phyloP scores from a whole-genome alignment of 2,888 invertebrate genomes.

The Anoncus sp. region DNA sequence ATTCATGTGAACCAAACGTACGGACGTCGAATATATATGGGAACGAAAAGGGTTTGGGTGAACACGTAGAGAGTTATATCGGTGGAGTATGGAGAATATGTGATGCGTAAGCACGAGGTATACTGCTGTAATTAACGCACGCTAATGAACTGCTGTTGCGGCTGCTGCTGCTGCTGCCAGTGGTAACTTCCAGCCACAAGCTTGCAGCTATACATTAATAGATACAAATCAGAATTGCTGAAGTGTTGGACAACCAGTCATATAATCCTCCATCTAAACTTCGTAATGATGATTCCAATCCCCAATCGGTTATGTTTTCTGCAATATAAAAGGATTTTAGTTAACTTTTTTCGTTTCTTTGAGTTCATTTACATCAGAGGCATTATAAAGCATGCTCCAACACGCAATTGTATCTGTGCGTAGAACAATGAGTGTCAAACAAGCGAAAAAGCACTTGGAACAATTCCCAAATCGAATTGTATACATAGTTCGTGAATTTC shows the following conservation, averaged over 20 bases:
- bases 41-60: conserved; percentile 64
- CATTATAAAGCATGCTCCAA: neutral
- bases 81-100: conserved; percentile 53
- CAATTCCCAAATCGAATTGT: too few species aligned
- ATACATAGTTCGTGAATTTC: too few species aligned
- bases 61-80: conserved; percentile 48
- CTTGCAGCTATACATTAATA: conserved; percentile 76
- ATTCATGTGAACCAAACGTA: conserved; percentile 50
- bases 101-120: conserved; percentile 62
- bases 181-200: conserved; percentile 23
- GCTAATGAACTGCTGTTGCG: conserved; percentile 79
- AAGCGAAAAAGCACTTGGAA: neutral
- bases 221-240: conserved; percentile 77
- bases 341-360: neutral
- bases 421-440: neutral
- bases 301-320: neutral
- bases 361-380: neutral
- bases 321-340: neutral
- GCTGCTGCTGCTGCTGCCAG: conserved; percentile 18
- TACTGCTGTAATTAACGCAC: conserved; percentile 79
- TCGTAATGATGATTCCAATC: conserved; percentile 3
- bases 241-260: conserved; percentile 37
- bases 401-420: neutral
- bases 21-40: conserved; percentile 75
- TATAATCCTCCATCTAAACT: conserved; percentile 34